phyloP scores from a whole-genome alignment of 92 coral and sea anemone species.

The Montipora capitata region DNA sequence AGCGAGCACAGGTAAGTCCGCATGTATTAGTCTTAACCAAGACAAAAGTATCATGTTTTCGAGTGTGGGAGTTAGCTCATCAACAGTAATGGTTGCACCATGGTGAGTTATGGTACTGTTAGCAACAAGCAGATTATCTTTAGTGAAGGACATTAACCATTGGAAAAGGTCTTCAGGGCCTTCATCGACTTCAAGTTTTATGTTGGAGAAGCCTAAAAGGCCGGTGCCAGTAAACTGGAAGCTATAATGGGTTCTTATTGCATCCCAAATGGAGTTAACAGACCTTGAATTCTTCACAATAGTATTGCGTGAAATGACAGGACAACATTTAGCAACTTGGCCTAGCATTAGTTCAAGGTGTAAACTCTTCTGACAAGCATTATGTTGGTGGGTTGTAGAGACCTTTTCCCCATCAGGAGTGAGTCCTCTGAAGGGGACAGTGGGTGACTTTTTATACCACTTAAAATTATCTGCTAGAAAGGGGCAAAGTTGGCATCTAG shows the following conservation, averaged over 20 bases:
- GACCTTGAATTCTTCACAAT: conserved; percentile 27
- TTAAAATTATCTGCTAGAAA: conserved; percentile 20
- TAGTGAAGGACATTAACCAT: no score
- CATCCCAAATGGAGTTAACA: conserved; percentile 46
- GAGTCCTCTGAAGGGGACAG: conserved; percentile 34
- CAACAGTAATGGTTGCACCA: conserved; percentile 35
- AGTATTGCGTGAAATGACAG: conserved; percentile 14
- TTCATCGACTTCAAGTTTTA: conserved; percentile 49
- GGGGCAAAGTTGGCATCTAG: conserved; percentile 35
- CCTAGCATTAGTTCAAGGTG: conserved; percentile 18
- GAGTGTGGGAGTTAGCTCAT: conserved; percentile 67
- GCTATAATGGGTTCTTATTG: conserved; percentile 39
- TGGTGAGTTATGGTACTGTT: conserved; percentile 59
- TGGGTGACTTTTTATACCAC: conserved; percentile 34
- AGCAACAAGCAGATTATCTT: conserved; percentile 30
- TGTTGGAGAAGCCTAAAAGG: conserved; percentile 53
- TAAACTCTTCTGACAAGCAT: background rate
- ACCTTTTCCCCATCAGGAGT: conserved; percentile 17
- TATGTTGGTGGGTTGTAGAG: background rate
- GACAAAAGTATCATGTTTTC: conserved; percentile 25
- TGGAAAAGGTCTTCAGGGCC: conserved; percentile 38
- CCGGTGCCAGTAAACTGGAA: conserved; percentile 10
- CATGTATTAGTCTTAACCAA: background rate
- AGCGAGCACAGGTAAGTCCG: conserved; percentile 32
- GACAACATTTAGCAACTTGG: conserved; percentile 61